phyloP scores from a whole-genome alignment of 2,113 vertebrate species.

The Limnothrissa miodon region DNA sequence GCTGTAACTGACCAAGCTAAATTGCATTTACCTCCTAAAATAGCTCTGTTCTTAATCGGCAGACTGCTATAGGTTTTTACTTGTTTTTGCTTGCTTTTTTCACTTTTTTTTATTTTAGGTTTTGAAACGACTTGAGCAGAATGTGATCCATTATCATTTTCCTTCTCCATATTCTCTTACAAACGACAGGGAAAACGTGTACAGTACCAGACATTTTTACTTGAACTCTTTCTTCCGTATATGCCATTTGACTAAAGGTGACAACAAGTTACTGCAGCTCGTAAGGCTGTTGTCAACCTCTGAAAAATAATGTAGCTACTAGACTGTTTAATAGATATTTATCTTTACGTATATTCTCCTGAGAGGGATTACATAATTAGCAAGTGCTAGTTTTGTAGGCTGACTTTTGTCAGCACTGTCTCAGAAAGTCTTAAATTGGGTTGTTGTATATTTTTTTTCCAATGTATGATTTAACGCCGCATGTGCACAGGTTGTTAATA shows the following conservation, averaged over 20 bases:
- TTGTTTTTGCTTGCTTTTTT: not conserved
- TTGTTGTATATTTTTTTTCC: not conserved
- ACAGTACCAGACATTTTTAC: not conserved
- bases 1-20: constrained; percentile 17
- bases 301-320: not conserved
- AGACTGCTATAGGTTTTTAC: not conserved
- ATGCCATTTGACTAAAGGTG: constrained; percentile 1
- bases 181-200: not conserved
- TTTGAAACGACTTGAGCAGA: not conserved
- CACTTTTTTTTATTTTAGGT: not conserved
- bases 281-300: not conserved
- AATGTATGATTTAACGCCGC: not conserved
- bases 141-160: not conserved
- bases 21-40: not conserved
- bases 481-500: not conserved
- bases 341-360: not conserved
- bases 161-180: not conserved
- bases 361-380: not conserved
- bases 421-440: not conserved
- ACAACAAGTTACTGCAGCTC: not conserved
- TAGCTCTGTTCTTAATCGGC: not conserved
- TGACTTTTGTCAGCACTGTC: not conserved
- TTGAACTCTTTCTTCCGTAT: not conserved
- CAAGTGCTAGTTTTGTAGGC: not conserved
- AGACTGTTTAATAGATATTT: not conserved